Conservation (phyloP, 2,797 vertebrate species). For the Chiropotes sagulatus region DNA sequence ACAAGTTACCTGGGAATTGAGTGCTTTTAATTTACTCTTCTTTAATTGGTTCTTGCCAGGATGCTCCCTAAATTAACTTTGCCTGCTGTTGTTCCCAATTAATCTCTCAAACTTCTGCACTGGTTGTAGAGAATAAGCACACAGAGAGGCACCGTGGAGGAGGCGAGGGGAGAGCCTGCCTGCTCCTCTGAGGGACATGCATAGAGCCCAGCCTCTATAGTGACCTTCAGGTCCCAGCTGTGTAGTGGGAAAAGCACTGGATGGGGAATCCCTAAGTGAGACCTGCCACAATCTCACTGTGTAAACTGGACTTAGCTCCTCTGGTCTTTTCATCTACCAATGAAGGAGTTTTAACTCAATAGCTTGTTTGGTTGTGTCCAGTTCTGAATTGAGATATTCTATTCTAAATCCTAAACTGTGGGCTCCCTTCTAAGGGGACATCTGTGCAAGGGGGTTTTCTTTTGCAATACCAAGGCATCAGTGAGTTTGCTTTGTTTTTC, state of each 20-base stretch:
- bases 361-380: neutral
- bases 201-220: neutral
- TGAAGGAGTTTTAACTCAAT: neutral
- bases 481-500: neutral
- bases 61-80: constrained; percentile 13
- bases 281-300: neutral
- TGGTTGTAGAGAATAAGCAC: neutral
- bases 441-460: neutral
- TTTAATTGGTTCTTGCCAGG: neutral
- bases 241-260: neutral
- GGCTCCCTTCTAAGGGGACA: neutral
- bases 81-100: neutral
- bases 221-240: rapidly evolving
- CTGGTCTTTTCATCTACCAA: neutral
- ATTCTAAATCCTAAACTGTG: neutral
- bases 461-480: neutral
- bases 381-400: neutral
- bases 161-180: neutral
- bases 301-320: neutral
- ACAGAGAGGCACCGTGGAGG: neutral
- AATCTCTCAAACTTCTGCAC: neutral
- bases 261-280: neutral
- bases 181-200: rapidly evolving
- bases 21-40: neutral
- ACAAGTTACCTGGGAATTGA: neutral